phyloP scores from a whole-genome alignment of 2,888 invertebrate genomes.

The Scaptomyza cyrtandrae region DNA sequence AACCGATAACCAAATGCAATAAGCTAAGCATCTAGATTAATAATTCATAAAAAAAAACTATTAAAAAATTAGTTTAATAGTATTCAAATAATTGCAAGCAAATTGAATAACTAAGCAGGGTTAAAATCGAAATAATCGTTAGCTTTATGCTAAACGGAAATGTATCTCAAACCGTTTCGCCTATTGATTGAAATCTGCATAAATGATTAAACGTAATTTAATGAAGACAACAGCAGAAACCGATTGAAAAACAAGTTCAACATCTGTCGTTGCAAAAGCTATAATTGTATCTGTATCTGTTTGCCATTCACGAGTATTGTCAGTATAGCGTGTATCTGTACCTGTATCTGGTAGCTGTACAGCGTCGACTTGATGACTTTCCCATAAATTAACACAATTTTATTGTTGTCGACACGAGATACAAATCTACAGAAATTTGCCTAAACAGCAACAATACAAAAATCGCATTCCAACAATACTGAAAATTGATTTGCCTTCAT shows the following conservation, averaged over 20 bases:
- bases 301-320: not conserved
- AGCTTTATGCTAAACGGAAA: constrained; percentile 65
- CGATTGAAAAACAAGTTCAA: constrained; percentile 61
- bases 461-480: constrained; percentile 53
- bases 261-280: constrained; percentile 23
- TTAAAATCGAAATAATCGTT: constrained; percentile 36
- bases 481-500: constrained; percentile 70
- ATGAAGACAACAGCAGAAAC: constrained; percentile 64
- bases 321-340: constrained; percentile 26
- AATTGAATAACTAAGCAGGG: constrained; percentile 54
- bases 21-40: too few relatives aligned
- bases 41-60: too few relatives aligned
- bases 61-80: constrained; percentile 6
- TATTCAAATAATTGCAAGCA: constrained; percentile 63
- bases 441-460: constrained; percentile 69
- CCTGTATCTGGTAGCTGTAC: constrained; percentile 23
- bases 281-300: constrained; percentile 15
- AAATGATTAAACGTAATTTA: constrained; percentile 76
- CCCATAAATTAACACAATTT: constrained; percentile 79
- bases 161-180: constrained; percentile 59
- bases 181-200: constrained; percentile 73
- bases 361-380: constrained; percentile 50
- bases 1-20: too few relatives aligned
- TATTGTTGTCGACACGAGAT: constrained; percentile 80
- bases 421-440: constrained; percentile 72